Conservation (phyloP, 2,797 vertebrate genomes). For the Rhinogobio ventralis region DNA sequence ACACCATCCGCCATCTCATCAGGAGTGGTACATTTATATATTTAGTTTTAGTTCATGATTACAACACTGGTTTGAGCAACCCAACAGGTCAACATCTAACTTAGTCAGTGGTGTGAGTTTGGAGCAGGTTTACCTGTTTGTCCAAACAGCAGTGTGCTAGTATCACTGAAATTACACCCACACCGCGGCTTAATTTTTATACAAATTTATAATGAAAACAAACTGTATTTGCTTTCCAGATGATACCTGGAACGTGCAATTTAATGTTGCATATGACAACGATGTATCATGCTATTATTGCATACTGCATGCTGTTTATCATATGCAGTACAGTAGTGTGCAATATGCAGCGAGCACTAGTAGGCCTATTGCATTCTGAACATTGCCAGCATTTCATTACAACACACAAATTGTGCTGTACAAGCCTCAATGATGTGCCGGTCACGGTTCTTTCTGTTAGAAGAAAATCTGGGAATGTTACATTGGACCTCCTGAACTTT, state of each 20-base stretch:
- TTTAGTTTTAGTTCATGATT: too few relatives aligned
- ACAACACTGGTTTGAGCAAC: too few relatives aligned
- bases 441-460: constrained; percentile 19
- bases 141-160: too few relatives aligned
- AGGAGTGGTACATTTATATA: too few relatives aligned
- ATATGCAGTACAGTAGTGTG: background rate
- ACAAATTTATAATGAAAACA: background rate
- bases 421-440: background rate
- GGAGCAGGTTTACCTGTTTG: too few relatives aligned
- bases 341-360: background rate
- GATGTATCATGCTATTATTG: background rate
- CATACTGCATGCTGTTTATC: background rate
- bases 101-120: too few relatives aligned
- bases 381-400: background rate
- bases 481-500: constrained; percentile 25
- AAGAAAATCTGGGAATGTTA: constrained; percentile 22
- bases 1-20: too few relatives aligned
- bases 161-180: too few relatives aligned
- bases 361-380: background rate
- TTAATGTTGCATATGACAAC: background rate
- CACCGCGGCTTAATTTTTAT: too few relatives aligned
- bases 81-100: too few relatives aligned
- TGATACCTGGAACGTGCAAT: too few relatives aligned
- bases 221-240: background rate
- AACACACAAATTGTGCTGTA: background rate